Percentiles rank a stretch among this genome's conserved stretches.
These are phyloP conservation scores for Hoplostethus atlanticus DNA, from an alignment of 2,797 vertebrate genomes.

Conservation along the genomic window DNA sequence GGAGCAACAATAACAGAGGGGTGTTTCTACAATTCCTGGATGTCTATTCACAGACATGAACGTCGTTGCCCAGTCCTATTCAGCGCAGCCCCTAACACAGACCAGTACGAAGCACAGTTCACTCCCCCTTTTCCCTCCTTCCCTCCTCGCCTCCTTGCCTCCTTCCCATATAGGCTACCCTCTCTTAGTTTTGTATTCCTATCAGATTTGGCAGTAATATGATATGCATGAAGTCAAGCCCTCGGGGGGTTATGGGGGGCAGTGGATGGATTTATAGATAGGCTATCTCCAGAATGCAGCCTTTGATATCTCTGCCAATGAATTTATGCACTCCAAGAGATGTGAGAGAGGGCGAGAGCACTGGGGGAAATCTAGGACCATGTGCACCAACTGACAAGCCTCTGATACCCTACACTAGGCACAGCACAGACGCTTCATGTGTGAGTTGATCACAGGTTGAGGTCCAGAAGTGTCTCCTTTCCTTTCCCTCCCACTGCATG, in stretches of 20 bases:
- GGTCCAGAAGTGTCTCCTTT: slow-evolving; percentile 15
- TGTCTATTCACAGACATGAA: slow-evolving; percentile 3
- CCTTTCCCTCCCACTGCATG: background rate
- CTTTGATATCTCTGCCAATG: slow-evolving; percentile 61
- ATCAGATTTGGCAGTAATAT: slow-evolving; percentile 49
- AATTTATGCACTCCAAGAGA: slow-evolving; percentile 64
- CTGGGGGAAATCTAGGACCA: slow-evolving; percentile 38
- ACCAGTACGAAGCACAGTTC: background rate
- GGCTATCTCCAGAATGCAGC: slow-evolving; percentile 70
- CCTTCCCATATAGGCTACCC: background rate
- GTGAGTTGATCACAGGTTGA: background rate
- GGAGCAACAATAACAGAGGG: slow-evolving; percentile 30
- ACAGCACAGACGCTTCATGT: slow-evolving; percentile 18
- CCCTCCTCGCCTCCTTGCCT: background rate
- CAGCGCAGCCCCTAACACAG: background rate
- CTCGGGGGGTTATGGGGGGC: slow-evolving; percentile 14
- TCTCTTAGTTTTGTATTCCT: slow-evolving; percentile 31
- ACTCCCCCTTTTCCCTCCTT: background rate
- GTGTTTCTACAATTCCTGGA: slow-evolving; percentile 31
- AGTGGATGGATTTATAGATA: slow-evolving; percentile 66
- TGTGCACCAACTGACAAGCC: slow-evolving; percentile 54
- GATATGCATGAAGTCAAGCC: slow-evolving; percentile 56
- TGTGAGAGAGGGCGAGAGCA: slow-evolving; percentile 20
- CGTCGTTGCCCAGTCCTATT: background rate
- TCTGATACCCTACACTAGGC: slow-evolving; percentile 47